Conservation (phyloP, 2,888 invertebrate species). For the Crematogaster levior region DNA sequence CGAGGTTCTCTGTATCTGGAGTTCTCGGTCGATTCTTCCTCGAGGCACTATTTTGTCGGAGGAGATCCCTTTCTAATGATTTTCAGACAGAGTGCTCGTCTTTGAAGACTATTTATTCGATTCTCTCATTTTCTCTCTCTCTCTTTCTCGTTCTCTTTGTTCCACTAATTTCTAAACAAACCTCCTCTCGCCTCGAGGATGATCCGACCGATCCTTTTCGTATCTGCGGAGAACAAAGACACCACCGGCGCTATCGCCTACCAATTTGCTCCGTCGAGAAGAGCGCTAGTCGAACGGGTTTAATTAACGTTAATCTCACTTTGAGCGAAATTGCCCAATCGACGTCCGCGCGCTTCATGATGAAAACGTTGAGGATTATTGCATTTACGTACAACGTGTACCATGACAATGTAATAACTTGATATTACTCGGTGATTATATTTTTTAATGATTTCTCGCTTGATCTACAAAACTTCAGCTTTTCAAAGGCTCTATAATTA, state of each 20-base stretch:
- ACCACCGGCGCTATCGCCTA: neutral
- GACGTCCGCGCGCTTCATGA: slow-evolving; percentile 16
- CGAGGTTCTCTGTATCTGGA: slow-evolving; percentile 39
- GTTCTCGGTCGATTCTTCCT: slow-evolving; percentile 53
- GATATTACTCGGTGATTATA: slow-evolving; percentile 12
- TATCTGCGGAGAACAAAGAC: slow-evolving; percentile 22
- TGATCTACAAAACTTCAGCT: neutral
- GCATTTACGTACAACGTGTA: slow-evolving; percentile 35
- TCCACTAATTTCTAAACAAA: slow-evolving; percentile 28
- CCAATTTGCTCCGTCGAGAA: slow-evolving; percentile 18
- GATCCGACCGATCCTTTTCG: slow-evolving; percentile 22
- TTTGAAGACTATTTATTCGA: neutral
- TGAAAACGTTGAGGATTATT: slow-evolving; percentile 45
- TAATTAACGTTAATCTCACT: slow-evolving; percentile 42
- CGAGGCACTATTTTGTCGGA: slow-evolving; percentile 44
- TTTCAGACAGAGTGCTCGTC: slow-evolving; percentile 42
- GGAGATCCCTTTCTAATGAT: slow-evolving; percentile 60
- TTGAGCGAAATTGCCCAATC: slow-evolving; percentile 41
- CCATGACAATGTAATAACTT: slow-evolving; percentile 24
- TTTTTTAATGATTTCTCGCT: slow-evolving; percentile 11
- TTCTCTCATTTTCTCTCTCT: neutral
- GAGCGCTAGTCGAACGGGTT: slow-evolving; percentile 31
- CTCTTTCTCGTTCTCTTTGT: slow-evolving; percentile 6
- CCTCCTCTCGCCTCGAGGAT: slow-evolving; percentile 8
- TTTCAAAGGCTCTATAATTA: neutral